These are phyloP conservation scores for Syndactyla subalaris DNA, from an alignment of 2,797 vertebrate genomes.

Conservation along the genomic window DNA sequence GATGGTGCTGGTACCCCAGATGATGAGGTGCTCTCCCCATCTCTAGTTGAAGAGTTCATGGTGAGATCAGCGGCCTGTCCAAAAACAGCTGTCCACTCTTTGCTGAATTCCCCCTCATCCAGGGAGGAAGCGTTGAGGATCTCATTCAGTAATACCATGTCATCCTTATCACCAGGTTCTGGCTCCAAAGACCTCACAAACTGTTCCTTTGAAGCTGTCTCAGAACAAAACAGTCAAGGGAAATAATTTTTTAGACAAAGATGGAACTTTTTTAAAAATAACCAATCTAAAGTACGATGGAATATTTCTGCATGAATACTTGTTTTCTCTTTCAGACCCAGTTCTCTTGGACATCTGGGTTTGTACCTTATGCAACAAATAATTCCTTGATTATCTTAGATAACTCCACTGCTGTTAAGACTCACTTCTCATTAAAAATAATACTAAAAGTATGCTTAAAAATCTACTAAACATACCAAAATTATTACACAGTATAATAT, in stretches of 20 bases:
- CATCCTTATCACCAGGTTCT: conserved; percentile 82
- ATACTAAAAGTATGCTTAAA: not conserved
- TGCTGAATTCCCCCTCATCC: conserved; percentile 87
- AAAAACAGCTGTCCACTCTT: conserved; percentile 91
- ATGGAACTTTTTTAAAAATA: not conserved
- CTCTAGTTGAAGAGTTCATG: conserved; percentile 23
- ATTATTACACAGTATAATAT: not conserved
- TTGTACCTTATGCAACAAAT: not conserved
- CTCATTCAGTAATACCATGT: conserved; percentile 86
- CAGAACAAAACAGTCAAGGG: not conserved
- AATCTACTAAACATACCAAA: not conserved
- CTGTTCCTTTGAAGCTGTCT: conserved; percentile 73
- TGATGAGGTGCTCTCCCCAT: conserved; percentile 48
- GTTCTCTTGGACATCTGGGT: not conserved
- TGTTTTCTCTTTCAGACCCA: not conserved
- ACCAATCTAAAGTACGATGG: not conserved
- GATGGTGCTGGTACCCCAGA: conserved; percentile 57
- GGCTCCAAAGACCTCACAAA: conserved; percentile 64
- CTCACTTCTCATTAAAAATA: not conserved
- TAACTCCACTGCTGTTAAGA: not conserved
- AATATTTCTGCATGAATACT: not conserved
- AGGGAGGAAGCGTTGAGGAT: conserved; percentile 86
- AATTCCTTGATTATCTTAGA: not conserved
- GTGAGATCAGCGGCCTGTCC: conserved; percentile 76
- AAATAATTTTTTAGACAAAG: not conserved